phyloP scores from a whole-genome alignment of 2,888 invertebrate species.

The Calliscelio sp. region DNA sequence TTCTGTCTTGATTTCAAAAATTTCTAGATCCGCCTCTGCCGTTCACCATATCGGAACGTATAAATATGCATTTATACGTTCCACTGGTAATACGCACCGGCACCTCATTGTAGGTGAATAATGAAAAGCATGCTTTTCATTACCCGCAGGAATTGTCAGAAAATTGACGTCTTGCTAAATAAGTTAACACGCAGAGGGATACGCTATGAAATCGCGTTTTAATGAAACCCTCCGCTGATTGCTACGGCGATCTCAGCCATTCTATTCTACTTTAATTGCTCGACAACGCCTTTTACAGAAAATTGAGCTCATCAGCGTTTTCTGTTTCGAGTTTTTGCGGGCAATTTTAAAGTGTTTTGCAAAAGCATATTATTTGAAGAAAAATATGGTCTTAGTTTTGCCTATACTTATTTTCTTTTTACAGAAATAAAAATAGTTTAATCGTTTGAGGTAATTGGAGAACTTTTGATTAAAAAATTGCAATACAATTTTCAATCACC shows the following conservation, averaged over 20 bases:
- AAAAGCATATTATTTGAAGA: too few species aligned
- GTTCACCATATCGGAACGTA: slow-evolving; percentile 72
- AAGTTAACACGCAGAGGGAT: slow-evolving; percentile 43
- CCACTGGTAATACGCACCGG: slow-evolving; percentile 57
- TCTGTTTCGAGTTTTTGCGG: too few species aligned
- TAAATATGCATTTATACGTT: slow-evolving; percentile 73
- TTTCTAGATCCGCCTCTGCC: too few species aligned
- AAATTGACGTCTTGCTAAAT: slow-evolving; percentile 64
- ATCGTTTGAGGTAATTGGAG: too few species aligned
- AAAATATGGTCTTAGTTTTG: too few species aligned
- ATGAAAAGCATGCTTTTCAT: slow-evolving; percentile 46
- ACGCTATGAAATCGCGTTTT: slow-evolving; percentile 15
- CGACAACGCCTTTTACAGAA: not conserved
- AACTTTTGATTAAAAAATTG: too few species aligned
- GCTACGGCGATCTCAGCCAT: too few species aligned
- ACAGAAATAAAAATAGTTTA: too few species aligned
- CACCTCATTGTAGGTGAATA: slow-evolving; percentile 57
- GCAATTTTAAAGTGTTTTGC: too few species aligned
- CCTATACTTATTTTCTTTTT: too few species aligned
- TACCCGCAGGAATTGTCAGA: slow-evolving; percentile 30
- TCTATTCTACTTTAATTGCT: not conserved
- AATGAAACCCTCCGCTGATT: slow-evolving; percentile 20
- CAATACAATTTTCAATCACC: too few species aligned
- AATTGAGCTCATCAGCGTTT: not conserved
- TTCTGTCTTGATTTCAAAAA: too few species aligned